Evolutionary conservation across 2,888 invertebrate species (phyloP).

Genomic region (Drosophila picticornis): DNA sequence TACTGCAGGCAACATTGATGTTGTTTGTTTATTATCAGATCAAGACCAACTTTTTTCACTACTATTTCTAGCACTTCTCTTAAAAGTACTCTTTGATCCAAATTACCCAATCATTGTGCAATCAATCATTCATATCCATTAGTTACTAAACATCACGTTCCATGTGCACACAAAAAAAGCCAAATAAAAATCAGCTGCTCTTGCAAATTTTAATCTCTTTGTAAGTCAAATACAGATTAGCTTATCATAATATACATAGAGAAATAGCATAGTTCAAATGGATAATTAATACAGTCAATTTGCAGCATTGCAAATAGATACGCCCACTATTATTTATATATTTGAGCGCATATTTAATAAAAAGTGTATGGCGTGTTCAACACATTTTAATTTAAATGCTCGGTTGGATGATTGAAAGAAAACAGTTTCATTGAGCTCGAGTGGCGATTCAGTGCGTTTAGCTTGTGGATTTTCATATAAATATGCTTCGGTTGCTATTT

Average conservation of each 20-base stretch:
- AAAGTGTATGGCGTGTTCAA: neutral
- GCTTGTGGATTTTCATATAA: neutral
- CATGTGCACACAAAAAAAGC: no score
- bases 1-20: neutral
- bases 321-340: neutral
- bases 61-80: no score
- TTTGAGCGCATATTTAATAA: neutral
- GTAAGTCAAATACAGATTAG: neutral
- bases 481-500: conserved; percentile 9
- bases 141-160: no score
- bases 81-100: no score
- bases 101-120: no score
- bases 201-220: neutral
- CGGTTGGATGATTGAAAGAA: neutral
- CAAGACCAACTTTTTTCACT: no score
- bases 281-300: neutral
- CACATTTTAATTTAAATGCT: neutral
- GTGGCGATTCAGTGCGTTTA: no score
- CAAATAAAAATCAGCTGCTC: no score
- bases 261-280: neutral
- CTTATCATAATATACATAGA: neutral
- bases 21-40: no score
- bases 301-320: no score
- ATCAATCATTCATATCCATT: no score
- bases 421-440: neutral